These are phyloP conservation scores for Molothrus aeneus DNA, from an alignment of 2,797 vertebrate species.

Conservation along the genomic window DNA sequence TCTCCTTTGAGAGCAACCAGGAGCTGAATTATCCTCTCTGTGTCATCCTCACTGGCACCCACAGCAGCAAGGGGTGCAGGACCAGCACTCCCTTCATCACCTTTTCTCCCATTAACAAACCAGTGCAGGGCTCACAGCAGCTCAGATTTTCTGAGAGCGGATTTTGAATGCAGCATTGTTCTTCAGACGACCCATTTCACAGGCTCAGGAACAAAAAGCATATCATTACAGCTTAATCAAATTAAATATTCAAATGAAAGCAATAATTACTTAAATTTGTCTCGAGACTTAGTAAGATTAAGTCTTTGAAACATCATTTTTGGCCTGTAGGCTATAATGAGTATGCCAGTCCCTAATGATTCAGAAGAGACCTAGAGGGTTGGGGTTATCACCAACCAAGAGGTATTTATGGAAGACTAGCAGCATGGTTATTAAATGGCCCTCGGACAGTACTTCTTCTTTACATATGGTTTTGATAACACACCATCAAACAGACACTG, in stretches of 20 bases:
- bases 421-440: background rate
- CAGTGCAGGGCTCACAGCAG: background rate
- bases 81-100: background rate
- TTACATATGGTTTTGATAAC: background rate
- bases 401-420: constrained; percentile 38
- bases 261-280: constrained; percentile 72
- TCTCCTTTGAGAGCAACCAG: background rate
- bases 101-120: background rate
- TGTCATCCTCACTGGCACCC: background rate
- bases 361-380: background rate
- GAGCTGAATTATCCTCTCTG: background rate
- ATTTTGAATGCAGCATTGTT: background rate
- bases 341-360: constrained; percentile 38
- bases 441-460: background rate
- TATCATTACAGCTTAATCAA: constrained; percentile 53
- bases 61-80: background rate
- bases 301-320: constrained; percentile 66
- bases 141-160: background rate
- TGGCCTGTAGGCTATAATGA: constrained; percentile 56
- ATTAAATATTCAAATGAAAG: constrained; percentile 73
- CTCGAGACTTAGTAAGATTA: constrained; percentile 64
- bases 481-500: background rate
- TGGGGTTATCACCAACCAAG: constrained; percentile 15
- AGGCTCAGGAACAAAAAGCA: constrained; percentile 34
- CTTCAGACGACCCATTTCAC: background rate